Conservation (phyloP, 2,797 vertebrate species). For the Pantherophis vulpinus region DNA sequence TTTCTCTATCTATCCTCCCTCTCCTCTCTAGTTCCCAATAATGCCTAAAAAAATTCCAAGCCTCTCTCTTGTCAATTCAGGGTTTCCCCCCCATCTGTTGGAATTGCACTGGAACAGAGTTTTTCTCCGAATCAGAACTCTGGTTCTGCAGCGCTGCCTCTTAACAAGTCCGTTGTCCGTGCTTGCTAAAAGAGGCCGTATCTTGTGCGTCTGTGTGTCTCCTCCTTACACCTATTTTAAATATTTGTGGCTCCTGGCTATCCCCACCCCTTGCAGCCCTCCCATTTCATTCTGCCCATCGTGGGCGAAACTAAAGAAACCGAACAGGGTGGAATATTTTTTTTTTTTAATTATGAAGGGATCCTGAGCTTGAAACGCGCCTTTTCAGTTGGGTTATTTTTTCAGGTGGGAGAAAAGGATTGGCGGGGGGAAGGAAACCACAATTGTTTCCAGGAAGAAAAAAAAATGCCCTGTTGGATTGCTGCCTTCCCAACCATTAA, state of each 20-base stretch:
- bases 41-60: slow-evolving; percentile 26
- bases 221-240: slow-evolving; percentile 82
- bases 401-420: slow-evolving; percentile 44
- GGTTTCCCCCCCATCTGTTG: background rate
- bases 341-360: background rate
- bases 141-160: slow-evolving; percentile 14
- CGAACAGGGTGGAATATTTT: slow-evolving; percentile 18
- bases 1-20: background rate
- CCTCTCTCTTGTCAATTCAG: background rate
- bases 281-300: slow-evolving; percentile 68
- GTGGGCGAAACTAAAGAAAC: slow-evolving; percentile 72
- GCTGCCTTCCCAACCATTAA: slow-evolving; percentile 60
- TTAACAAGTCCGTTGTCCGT: slow-evolving; percentile 35
- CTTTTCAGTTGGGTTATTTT: slow-evolving; percentile 38
- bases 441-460: slow-evolving; percentile 48
- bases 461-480: slow-evolving; percentile 52
- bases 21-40: background rate
- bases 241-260: slow-evolving; percentile 80
- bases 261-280: slow-evolving; percentile 77
- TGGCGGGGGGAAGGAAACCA: background rate
- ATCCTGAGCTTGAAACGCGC: slow-evolving; percentile 33
- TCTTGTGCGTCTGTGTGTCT: background rate
- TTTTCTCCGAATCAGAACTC: slow-evolving; percentile 13
- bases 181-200: slow-evolving; percentile 59
- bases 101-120: slow-evolving; percentile 42